Base-by-base conservation (phyloP, 2,797 vertebrate genomes). In the Sylvilagus floridanus region DNA sequence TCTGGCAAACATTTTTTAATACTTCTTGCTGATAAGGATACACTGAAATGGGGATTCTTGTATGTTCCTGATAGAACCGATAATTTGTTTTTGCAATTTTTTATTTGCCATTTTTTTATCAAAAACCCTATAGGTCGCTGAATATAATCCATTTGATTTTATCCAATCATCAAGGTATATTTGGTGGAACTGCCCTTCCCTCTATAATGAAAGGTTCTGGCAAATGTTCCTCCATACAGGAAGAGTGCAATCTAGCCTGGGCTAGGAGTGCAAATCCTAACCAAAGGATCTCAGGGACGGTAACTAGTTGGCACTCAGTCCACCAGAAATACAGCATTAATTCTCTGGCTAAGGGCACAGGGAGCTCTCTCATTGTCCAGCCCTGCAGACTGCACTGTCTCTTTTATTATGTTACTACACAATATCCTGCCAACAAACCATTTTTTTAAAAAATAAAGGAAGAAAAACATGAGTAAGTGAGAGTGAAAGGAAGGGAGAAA, bases 1-100 rank as follows among this genome's bases (percentile, higher is more conserved):
- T 77, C 52, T 42, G 22, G 35, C 30, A 87, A 91, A 84, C 17
- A 90, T 52, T 57, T 85, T 32, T 77, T 69, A 88, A 84, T 57
- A n/a, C 8, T 82, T 19, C 12, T 68, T 35, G 1, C 35, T 72
- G 37, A 42, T 22, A 69, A 92, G 2, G 9, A 0, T 69, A 11
- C 6, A n/a, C 62, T 72, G 37, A 90, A 87, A 76, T 4, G 66
- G 9, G 14, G 22, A 82, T 26, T 88, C 4, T 52, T 69, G 37
- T 1, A 1, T 90, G 37, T 90, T 88, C 17, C 11, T 81, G 37
- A 82, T 88, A 5, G 21, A 13, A 32, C 28, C 71, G 4, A 72
- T 81, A 9, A n/a, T 2, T 68, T 87, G 42, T 84, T 90, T 90
- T 54, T 63, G 6, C 21, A 88, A 93, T 30, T 32, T 19, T 52